Evolutionary conservation across 1,140 invertebrate species (phyloP).

Genomic region (Aethina tumida): DNA sequence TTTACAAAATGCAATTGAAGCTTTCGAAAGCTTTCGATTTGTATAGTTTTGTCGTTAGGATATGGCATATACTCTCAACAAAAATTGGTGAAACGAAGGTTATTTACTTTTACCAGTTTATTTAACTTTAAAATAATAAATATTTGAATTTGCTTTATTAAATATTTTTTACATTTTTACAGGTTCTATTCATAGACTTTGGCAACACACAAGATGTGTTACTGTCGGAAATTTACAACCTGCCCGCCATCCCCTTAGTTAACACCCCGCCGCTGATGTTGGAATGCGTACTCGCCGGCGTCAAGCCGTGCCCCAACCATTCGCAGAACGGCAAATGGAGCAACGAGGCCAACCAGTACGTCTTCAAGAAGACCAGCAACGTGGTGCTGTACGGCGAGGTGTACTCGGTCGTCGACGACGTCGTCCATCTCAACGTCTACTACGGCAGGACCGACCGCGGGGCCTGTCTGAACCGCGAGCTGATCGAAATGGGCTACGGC

Average conservation of each 20-base stretch:
- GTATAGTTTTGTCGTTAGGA: too few relatives aligned
- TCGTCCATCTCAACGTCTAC: slow-evolving; percentile 54
- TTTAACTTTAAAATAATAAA: too few relatives aligned
- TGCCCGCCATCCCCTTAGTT: slow-evolving; percentile 28
- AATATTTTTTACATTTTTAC: slow-evolving; percentile 16
- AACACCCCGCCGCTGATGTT: slow-evolving; percentile 48
- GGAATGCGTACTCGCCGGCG: slow-evolving; percentile 55
- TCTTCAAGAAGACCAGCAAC: slow-evolving; percentile 35
- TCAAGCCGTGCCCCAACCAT: slow-evolving; percentile 51
- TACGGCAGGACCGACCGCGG: slow-evolving; percentile 9
- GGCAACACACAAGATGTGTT: slow-evolving; percentile 48
- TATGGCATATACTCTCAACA: too few relatives aligned
- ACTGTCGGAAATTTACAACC: slow-evolving; percentile 26
- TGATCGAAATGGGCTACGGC: slow-evolving; percentile 49
- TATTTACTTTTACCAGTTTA: not conserved
- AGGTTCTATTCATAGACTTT: slow-evolving; percentile 70
- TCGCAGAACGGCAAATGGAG: slow-evolving; percentile 52
- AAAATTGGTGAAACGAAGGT: too few relatives aligned
- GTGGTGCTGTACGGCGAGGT: slow-evolving; percentile 42
- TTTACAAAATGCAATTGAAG: too few relatives aligned
- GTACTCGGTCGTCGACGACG: slow-evolving; percentile 66
- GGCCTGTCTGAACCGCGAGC: slow-evolving; percentile 46
- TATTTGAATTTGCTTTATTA: too few relatives aligned
- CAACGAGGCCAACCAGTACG: slow-evolving; percentile 39
- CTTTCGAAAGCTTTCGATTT: too few relatives aligned